Evolutionary conservation across 2,888 invertebrate genomes (phyloP).

Genomic region (Caenorhabditis virilis): DNA sequence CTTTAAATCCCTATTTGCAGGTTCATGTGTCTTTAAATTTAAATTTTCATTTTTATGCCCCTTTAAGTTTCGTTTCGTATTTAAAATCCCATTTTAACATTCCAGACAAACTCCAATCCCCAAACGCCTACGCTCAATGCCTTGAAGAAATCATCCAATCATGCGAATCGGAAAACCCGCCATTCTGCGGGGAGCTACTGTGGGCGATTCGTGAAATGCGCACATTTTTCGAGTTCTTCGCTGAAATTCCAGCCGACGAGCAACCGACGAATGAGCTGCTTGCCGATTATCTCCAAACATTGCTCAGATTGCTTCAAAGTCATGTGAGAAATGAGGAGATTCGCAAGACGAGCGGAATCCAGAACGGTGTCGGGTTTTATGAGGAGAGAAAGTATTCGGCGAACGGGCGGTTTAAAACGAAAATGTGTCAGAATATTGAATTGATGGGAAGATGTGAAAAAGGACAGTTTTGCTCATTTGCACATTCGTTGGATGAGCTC

Average conservation of each 20-base stretch:
- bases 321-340: not conserved
- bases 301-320: not conserved
- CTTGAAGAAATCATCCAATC: constrained; percentile 34
- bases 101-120: constrained; percentile 49
- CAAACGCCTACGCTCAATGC: constrained; percentile 36
- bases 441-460: not conserved
- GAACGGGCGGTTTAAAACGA: constrained; percentile 56
- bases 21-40: too few species aligned
- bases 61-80: too few species aligned
- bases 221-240: constrained; percentile 27
- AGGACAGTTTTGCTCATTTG: constrained; percentile 2
- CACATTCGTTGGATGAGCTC: constrained; percentile 5
- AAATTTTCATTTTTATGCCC: too few species aligned
- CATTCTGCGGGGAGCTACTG: constrained; percentile 3
- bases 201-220: constrained; percentile 16
- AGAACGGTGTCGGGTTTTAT: too few species aligned
- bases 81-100: too few species aligned
- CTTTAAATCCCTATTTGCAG: too few species aligned
- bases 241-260: not conserved
- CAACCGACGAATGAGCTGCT: not conserved
- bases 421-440: constrained; percentile 39
- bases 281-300: not conserved
- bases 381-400: too few species aligned
- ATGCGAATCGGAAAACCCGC: not conserved
- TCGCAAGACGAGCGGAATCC: too few species aligned